These are phyloP conservation scores for Scrobipalpa atriplicella DNA, from an alignment of 2,888 invertebrate species.

Conservation along the genomic window DNA sequence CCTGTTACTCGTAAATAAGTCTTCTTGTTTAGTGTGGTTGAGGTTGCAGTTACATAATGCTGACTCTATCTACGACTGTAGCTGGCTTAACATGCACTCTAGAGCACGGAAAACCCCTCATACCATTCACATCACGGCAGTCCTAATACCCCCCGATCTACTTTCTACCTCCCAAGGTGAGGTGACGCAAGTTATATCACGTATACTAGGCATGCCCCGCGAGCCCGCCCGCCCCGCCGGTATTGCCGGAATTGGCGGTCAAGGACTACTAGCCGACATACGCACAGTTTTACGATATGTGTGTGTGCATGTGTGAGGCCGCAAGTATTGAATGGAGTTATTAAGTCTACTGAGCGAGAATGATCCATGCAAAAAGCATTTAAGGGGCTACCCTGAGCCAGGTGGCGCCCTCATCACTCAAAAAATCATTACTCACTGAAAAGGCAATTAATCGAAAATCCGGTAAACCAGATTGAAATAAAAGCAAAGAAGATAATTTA, in stretches of 20 bases:
- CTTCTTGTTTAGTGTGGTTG: too few species aligned
- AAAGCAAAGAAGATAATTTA: too few species aligned
- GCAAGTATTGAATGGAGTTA: constrained; percentile 4
- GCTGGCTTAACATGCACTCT: too few species aligned
- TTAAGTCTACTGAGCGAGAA: neutral
- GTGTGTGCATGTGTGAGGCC: neutral
- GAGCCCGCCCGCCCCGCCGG: constrained; percentile 16
- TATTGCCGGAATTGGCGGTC: constrained; percentile 53
- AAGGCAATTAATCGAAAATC: too few species aligned
- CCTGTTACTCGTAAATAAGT: too few species aligned
- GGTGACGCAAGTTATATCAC: constrained; percentile 17
- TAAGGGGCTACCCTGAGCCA: too few species aligned
- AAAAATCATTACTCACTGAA: too few species aligned
- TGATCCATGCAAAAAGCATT: neutral
- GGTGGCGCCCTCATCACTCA: too few species aligned
- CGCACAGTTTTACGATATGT: neutral
- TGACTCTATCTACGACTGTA: too few species aligned
- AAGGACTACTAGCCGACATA: constrained; percentile 46
- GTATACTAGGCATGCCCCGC: neutral
- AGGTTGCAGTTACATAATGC: too few species aligned
- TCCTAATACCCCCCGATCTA: constrained; percentile 7
- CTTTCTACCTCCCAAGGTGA: constrained; percentile 5
- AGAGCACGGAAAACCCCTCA: too few species aligned
- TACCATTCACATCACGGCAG: neutral
- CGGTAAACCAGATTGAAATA: too few species aligned